Evolutionary conservation across 2,113 vertebrate genomes (phyloP), one percentile per base, ranked within the genome.

Genomic region (Morone chrysops): DNA sequence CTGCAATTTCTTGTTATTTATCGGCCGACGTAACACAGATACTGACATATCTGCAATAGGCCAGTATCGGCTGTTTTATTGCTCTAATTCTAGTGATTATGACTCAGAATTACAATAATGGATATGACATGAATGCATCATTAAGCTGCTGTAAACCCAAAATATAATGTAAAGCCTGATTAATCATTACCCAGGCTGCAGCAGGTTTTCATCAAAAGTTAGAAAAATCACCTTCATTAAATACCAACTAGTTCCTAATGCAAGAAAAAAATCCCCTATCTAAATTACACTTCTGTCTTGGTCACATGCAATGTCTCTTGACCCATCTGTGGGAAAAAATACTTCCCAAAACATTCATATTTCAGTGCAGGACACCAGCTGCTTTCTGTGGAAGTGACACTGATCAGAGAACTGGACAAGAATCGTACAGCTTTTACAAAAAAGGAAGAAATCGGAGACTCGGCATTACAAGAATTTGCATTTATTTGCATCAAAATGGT

Each of bases 401-500:
- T 12, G 18, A 38, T 13, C 14, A 8, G 12, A 41, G 9, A 62
- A 25, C 8, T 12, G 4, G 18, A 56, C n/a, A 43, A 4, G 60
- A 69, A 16, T 41, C 10, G 1, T 11, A 45, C 16, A 45, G 18
- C 40, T 8, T 20, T 31, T 31, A 31, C 31, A 31, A 59, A 8
- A 22, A 54, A 47, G 40, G 40, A 45, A 51, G 11, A 56, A 51
- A 57, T 22, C 6, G 0, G 8, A 82, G 18, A 31, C 75, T 8
- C 31, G n/a, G 1, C 1, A 4, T 60, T 16, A 83, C 43, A 72
- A 86, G 31, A 81, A 77, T 18, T 87, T 88, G 75, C 68, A 87
- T 94, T 94, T 94, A 94, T 94, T 94, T 90, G 74, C 87, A 87
- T 91, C 5, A 68, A 82, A 80, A 77, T 88, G 78, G 86, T 94